Conservation (phyloP, 2,888 invertebrate genomes). For the Orthosia cruda region DNA sequence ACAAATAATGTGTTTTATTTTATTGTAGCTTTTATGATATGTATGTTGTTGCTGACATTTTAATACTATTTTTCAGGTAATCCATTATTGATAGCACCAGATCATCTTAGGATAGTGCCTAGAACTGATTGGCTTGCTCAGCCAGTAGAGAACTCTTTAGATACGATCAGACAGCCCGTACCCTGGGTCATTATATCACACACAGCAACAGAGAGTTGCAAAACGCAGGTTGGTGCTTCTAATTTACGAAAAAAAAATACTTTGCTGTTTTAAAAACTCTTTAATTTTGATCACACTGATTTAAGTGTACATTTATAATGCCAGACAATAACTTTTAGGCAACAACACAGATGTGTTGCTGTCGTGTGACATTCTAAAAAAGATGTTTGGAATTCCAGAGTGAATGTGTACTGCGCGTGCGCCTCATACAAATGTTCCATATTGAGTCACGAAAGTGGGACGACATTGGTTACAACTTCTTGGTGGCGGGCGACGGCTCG, state of each 20-base stretch:
- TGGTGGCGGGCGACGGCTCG: slow-evolving; percentile 95
- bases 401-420: slow-evolving; percentile 92
- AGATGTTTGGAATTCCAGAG: slow-evolving; percentile 83
- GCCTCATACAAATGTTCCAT: slow-evolving; percentile 93
- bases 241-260: neutral
- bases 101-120: slow-evolving; percentile 90
- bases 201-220: slow-evolving; percentile 93
- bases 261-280: no score
- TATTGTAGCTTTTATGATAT: neutral
- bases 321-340: neutral
- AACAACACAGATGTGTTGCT: neutral
- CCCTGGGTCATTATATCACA: slow-evolving; percentile 93
- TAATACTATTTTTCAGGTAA: slow-evolving; percentile 77
- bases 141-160: slow-evolving; percentile 87
- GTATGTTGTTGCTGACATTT: slow-evolving; percentile 8
- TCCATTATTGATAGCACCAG: slow-evolving; percentile 82
- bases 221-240: slow-evolving; percentile 84
- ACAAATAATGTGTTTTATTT: slow-evolving; percentile 6
- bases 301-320: neutral
- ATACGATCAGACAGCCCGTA: slow-evolving; percentile 81
- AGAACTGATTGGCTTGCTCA: slow-evolving; percentile 94
- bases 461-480: slow-evolving; percentile 95
- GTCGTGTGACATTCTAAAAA: neutral
- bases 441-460: slow-evolving; percentile 92
- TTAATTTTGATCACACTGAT: no score